These are phyloP conservation scores for Megamerina dolium DNA, from an alignment of 2,888 invertebrate genomes.

Conservation along the genomic window DNA sequence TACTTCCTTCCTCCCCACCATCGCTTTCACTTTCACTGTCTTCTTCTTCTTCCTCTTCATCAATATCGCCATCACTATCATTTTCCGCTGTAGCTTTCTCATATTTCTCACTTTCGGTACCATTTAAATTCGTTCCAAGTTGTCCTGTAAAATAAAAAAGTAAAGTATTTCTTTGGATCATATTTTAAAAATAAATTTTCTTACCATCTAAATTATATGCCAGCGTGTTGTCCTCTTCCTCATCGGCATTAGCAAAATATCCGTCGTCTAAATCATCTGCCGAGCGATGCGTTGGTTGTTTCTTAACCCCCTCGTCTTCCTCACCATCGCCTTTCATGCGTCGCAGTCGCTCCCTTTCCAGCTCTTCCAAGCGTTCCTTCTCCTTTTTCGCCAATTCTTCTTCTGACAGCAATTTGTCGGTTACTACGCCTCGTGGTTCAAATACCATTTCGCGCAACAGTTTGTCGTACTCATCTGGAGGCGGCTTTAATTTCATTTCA, in stretches of 20 bases:
- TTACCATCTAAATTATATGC: slow-evolving; percentile 45
- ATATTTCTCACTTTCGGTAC: slow-evolving; percentile 26
- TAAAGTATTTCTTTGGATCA: neutral
- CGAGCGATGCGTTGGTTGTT: slow-evolving; percentile 58
- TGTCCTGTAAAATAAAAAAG: slow-evolving; percentile 17
- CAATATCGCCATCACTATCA: slow-evolving; percentile 24
- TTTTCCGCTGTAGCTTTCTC: slow-evolving; percentile 29
- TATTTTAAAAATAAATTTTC: slow-evolving; percentile 16
- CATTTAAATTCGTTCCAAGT: slow-evolving; percentile 12
- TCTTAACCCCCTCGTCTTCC: slow-evolving; percentile 41
- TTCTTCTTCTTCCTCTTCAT: slow-evolving; percentile 14
- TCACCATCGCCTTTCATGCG: slow-evolving; percentile 68
- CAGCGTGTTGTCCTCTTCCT: slow-evolving; percentile 34
- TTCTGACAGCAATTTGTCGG: slow-evolving; percentile 75
- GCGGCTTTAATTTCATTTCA: slow-evolving; percentile 43
- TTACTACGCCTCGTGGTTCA: slow-evolving; percentile 70
- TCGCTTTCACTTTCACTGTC: slow-evolving; percentile 8
- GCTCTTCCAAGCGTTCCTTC: slow-evolving; percentile 64
- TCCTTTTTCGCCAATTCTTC: slow-evolving; percentile 78
- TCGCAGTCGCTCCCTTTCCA: slow-evolving; percentile 70
- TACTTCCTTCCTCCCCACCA: slow-evolving; percentile 26
- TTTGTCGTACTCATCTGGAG: slow-evolving; percentile 72
- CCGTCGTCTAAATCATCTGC: slow-evolving; percentile 87
- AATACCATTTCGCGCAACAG: slow-evolving; percentile 73
- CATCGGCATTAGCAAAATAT: slow-evolving; percentile 56